Conservation (phyloP, 37 sponge, comb jelly and placozoan genomes). For the Lycopodina hypogea region DNA sequence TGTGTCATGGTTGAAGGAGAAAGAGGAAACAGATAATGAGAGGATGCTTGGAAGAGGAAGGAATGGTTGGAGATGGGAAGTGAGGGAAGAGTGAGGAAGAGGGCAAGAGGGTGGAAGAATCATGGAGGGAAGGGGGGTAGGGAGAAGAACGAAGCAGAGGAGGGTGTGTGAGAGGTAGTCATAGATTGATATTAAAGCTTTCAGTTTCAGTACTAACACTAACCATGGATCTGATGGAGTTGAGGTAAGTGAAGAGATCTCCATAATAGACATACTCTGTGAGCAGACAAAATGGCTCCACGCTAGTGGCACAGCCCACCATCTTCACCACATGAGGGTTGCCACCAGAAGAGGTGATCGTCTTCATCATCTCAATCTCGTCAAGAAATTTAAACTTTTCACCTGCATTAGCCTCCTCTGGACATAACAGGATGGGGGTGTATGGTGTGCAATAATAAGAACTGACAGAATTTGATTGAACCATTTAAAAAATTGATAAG, state of each 20-base stretch:
- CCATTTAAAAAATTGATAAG: neutral
- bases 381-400: conserved; percentile 53
- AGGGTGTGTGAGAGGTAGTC: no score
- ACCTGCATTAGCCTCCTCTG: conserved; percentile 32
- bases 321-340: conserved; percentile 65
- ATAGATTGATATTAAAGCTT: no score
- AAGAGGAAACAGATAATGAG: no score
- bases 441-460: neutral
- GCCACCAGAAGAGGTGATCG: conserved; percentile 37
- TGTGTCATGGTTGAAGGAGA: no score
- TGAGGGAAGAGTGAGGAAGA: no score
- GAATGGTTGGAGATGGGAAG: no score
- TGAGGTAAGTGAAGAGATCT: conserved; percentile 59
- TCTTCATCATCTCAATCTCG: conserved; percentile 76
- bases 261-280: conserved; percentile 61
- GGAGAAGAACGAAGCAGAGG: no score
- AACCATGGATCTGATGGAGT: conserved; percentile 51
- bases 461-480: neutral
- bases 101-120: no score
- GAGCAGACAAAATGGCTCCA: conserved; percentile 68
- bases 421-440: neutral
- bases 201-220: no score
- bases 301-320: conserved; percentile 67
- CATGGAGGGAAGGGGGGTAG: no score
- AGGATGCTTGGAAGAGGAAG: no score